Conservation (phyloP, 2,797 vertebrate genomes). For the Atherinosoma microstoma region DNA sequence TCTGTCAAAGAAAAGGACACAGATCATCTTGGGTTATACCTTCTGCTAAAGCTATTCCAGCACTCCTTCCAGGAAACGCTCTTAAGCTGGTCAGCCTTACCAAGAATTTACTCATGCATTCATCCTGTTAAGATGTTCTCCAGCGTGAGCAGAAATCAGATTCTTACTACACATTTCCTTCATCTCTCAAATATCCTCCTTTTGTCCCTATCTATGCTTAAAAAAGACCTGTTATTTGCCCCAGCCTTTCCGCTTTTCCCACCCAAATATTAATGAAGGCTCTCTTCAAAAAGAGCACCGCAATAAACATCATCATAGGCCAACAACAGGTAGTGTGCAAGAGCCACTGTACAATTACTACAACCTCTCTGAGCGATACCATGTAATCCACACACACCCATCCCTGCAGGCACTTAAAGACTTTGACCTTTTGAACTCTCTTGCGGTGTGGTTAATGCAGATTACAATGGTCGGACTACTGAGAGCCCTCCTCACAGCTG, state of each 20-base stretch:
- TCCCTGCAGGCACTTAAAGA: constrained; percentile 85
- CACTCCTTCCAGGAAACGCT: constrained; percentile 68
- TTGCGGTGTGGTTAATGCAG: constrained; percentile 85
- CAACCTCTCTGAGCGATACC: constrained; percentile 66
- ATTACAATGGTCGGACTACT: constrained; percentile 83
- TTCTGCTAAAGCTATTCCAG: constrained; percentile 57
- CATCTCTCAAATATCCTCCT: not conserved
- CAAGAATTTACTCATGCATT: constrained; percentile 39
- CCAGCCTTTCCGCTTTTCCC: constrained; percentile 1
- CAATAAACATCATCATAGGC: constrained; percentile 47
- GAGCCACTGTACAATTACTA: constrained; percentile 70
- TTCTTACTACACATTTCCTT: not conserved
- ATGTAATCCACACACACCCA: constrained; percentile 77
- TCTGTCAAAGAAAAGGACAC: constrained; percentile 39
- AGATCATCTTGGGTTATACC: constrained; percentile 63
- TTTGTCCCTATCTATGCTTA: not conserved
- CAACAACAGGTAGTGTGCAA: constrained; percentile 63
- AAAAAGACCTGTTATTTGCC: constrained; percentile 6
- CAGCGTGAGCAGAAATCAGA: not conserved
- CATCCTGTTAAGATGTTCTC: constrained; percentile 21
- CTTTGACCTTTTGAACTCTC: constrained; percentile 84
- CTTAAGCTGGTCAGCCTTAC: constrained; percentile 69
- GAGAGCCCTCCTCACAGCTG: constrained; percentile 81
- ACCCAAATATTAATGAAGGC: constrained; percentile 22
- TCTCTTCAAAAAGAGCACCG: constrained; percentile 31